Evolutionary conservation across 2,888 invertebrate genomes (phyloP), one percentile per base, ranked within the genome.

Genomic region (Callyntrura guangdongensis): DNA sequence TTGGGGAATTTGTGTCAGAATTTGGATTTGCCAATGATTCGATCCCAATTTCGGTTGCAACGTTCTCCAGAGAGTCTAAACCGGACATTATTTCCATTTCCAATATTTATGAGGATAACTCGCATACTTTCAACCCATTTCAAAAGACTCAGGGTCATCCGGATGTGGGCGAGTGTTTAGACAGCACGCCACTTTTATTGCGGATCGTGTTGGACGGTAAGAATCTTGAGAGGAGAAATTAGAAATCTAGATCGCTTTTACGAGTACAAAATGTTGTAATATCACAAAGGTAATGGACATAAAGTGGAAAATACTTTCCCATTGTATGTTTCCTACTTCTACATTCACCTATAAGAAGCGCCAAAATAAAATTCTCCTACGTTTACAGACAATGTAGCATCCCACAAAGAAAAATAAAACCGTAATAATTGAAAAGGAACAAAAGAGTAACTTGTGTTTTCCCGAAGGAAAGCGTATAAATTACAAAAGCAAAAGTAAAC

Each of bases 1-100:
- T 93, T 20, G 93, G 93, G 22, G 93, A 93, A 88, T 94, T 93
- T 77, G 93, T 93, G 74, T 93, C 93, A 14, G 94, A 94, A 89
- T 94, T 94, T 90, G 93, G 93, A 47, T 94, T 94, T 89, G 91
- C 92, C 56, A 94, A 93, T 87, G 94, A 93, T 84, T 93, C 93
- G 53, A 92, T 93, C 11, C 93, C 93, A 27, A 93, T 93, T 81
- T 93, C 93, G 20, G 93, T 94, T 20, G 94, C 93, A 45, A 94
- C 93, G 17, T 94, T 92, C 89, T 92, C 93, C 20, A 81, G 94
- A 61, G 93, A 93, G 79, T 89, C 90, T n/a, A 93, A 92, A 87
- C 93, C 94, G 90, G 92, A 93, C 85, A 92, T 94, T 69, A 92
- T 94, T 84, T 93, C 94, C 69, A 92, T 94, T 91, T 94, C 94